These are phyloP conservation scores for Fistularia commersonii DNA, from an alignment of 2,797 vertebrate species.

Conservation along the genomic window DNA sequence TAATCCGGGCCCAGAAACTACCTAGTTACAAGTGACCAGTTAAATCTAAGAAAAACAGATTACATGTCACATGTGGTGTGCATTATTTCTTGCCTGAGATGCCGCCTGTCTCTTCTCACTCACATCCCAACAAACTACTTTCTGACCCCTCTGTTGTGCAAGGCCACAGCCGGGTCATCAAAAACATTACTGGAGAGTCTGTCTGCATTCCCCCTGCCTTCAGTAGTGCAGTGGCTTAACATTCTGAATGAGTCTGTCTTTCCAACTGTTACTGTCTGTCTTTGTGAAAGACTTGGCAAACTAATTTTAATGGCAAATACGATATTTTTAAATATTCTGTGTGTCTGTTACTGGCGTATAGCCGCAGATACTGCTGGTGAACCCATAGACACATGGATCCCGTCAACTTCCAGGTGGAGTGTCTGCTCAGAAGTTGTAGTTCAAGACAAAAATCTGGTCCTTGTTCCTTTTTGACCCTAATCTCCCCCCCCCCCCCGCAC, in stretches of 20 bases:
- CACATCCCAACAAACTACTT: too few species aligned
- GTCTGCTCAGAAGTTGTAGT: conserved; percentile 53
- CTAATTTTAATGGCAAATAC: conserved; percentile 21
- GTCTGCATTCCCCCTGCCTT: too few species aligned
- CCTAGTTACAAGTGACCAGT: too few species aligned
- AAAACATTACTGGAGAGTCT: too few species aligned
- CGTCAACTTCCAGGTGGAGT: conserved; percentile 55
- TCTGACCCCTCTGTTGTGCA: too few species aligned
- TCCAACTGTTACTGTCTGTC: conserved; percentile 12
- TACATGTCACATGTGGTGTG: too few species aligned
- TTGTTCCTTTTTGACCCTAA: conserved; percentile 57
- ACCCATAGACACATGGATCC: conserved; percentile 42
- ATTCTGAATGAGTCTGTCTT: conserved; percentile 9
- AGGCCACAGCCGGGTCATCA: too few species aligned
- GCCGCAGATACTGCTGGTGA: conserved; percentile 2
- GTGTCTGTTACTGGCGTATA: conserved; percentile 5
- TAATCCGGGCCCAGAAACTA: too few species aligned
- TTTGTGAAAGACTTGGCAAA: conserved; percentile 1
- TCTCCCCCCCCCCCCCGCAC: conserved; percentile 3
- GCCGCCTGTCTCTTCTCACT: too few species aligned
- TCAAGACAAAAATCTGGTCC: conserved; percentile 62
- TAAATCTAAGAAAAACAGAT: too few species aligned
- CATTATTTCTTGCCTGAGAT: too few species aligned
- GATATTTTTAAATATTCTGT: conserved; percentile 21
- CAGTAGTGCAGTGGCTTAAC: conserved; percentile 2